These are phyloP conservation scores for Mesocentrotus franciscanus DNA, from an alignment of 53 echinoderm and acorn worm species.

Conservation along the genomic window DNA sequence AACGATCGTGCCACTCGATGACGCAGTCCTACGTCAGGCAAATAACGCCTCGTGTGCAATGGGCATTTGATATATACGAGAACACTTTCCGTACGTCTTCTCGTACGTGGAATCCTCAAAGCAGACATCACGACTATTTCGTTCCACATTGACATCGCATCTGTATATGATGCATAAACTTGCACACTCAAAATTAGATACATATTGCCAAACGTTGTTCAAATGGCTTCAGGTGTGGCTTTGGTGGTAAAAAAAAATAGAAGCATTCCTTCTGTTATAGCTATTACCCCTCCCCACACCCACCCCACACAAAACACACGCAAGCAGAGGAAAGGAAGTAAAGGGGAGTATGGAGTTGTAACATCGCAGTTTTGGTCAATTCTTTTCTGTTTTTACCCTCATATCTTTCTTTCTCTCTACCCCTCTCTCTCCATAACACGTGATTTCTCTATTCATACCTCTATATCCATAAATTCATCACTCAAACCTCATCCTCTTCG, in stretches of 20 bases:
- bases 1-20: no score
- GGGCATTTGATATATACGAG: not conserved
- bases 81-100: not conserved
- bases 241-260: no score
- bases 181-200: not conserved
- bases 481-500: not conserved
- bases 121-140: not conserved
- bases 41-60: no score
- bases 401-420: not conserved
- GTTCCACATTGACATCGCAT: not conserved
- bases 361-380: no score
- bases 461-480: not conserved
- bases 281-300: not conserved
- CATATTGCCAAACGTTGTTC: not conserved
- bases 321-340: not conserved
- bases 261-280: no score
- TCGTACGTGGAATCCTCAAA: not conserved
- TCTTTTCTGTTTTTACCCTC: no score
- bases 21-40: no score
- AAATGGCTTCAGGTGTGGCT: not conserved
- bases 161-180: not conserved
- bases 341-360: no score
- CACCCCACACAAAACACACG: not conserved
- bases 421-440: not conserved
- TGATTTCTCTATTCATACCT: not conserved